Base-by-base conservation (phyloP, 53 echinoderm and acorn worm species). In the Holothuria scabra region DNA sequence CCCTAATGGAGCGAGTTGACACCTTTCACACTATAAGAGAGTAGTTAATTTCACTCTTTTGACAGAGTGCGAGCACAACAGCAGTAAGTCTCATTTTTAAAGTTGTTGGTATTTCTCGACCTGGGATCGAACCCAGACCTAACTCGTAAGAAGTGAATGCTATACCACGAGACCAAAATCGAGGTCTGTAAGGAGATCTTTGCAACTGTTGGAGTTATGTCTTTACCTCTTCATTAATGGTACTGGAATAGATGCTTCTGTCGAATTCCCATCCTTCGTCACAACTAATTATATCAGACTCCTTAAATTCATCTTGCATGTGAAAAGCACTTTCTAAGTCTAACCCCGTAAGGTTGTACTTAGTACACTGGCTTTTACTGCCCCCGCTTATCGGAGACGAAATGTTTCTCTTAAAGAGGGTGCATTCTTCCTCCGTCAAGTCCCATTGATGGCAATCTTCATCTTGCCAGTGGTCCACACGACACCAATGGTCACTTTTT, bases 211-310 rank as follows among this genome's bases (percentile, higher is more conserved):
- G n/a, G n/a, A 41, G 10, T 41, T 2, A 41, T 6, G 41, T 41
- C 38, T 24, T 69, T 69, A 69, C 69, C 44, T 69, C 69, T 69
- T 69, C 69, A 23, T 9, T 9, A 1, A 69, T 69, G 37, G 69
- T 69, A 23, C 69, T 69, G 26, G 35, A n/a, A 35, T 18, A 69
- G 13, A 69, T 5, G 22, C 69, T 69, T 35, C 37, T 69, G 23
- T 69, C 69, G 5, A 69, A 69, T 41, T 34, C 69, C 69, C 69
- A 69, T 7, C 69, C 69, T 69, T 69, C 69, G 41, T 69, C 29
- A 23, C 69, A 69, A 6, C 21, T 69, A 44, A 69, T 69, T 20
- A 69, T 29, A 13, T 69, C 69, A 38, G 28, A 21, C 21, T 19
- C 13, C 34, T 25, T 35, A 37, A 37, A 69, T 21, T 18, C 21